These are phyloP conservation scores for Cardiocondyla obscurior DNA, from an alignment of 1,140 invertebrate species.

Conservation along the genomic window DNA sequence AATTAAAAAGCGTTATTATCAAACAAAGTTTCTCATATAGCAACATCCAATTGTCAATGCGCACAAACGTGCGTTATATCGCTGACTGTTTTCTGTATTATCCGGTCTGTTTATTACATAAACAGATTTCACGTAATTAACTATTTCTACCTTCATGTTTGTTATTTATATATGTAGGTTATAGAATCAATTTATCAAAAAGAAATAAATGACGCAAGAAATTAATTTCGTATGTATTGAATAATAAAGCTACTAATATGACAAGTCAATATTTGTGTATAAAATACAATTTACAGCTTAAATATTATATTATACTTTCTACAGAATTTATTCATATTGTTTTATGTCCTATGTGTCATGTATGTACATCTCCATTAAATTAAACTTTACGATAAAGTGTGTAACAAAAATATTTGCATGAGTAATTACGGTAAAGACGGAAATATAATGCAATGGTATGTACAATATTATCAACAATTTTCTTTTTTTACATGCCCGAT, in stretches of 20 bases:
- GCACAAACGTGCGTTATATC: background rate
- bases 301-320: background rate
- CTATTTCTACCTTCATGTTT: background rate
- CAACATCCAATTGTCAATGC: background rate
- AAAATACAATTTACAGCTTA: background rate
- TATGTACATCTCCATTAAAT: background rate
- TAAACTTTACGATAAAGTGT: background rate
- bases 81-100: too few relatives aligned
- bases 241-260: background rate
- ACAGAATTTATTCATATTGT: background rate
- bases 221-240: background rate
- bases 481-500: background rate
- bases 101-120: too few relatives aligned
- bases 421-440: slow-evolving; percentile 20
- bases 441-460: background rate
- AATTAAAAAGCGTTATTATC: background rate
- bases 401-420: background rate
- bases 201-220: background rate
- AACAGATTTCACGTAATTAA: background rate
- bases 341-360: background rate
- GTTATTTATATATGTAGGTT: background rate
- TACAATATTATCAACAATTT: slow-evolving; percentile 2
- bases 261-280: background rate
- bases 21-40: background rate
- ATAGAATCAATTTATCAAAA: background rate